Evolutionary conservation across 2,113 vertebrate genomes (phyloP).

Genomic region (Capreolus pygargus): DNA sequence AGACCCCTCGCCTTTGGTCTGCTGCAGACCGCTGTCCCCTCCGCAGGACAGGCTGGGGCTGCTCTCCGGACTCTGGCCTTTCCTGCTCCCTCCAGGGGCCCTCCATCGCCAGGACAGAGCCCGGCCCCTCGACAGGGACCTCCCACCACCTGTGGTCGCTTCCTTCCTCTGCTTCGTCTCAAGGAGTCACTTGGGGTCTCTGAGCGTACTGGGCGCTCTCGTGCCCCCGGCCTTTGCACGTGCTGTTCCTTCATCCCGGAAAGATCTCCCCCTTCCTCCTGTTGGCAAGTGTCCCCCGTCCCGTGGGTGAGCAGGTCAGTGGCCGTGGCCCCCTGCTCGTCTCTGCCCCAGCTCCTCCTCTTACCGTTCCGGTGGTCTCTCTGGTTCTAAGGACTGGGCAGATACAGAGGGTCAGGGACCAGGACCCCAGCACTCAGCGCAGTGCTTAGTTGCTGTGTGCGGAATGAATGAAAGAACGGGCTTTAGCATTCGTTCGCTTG

Average conservation of each 20-base stretch:
- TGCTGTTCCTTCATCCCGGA: not conserved
- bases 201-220: rapidly evolving
- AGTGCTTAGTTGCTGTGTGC: not conserved
- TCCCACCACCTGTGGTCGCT: no score
- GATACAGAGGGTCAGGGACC: rapidly evolving
- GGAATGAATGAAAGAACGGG: not conserved
- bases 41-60: rapidly evolving
- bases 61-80: no score
- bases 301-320: not conserved
- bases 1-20: no score
- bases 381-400: not conserved
- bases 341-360: not conserved
- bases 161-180: not conserved
- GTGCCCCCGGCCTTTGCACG: rapidly evolving
- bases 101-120: not conserved
- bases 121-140: no score
- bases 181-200: not conserved
- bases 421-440: not conserved
- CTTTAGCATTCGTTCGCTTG: rapidly evolving
- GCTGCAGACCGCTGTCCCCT: rapidly evolving
- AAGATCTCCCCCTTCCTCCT: not conserved
- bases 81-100: rapidly evolving
- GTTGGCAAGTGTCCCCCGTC: not conserved
- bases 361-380: not conserved
- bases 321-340: not conserved